Conservation (phyloP, 2,888 invertebrate species). For the Leptopterna dolabrata region DNA sequence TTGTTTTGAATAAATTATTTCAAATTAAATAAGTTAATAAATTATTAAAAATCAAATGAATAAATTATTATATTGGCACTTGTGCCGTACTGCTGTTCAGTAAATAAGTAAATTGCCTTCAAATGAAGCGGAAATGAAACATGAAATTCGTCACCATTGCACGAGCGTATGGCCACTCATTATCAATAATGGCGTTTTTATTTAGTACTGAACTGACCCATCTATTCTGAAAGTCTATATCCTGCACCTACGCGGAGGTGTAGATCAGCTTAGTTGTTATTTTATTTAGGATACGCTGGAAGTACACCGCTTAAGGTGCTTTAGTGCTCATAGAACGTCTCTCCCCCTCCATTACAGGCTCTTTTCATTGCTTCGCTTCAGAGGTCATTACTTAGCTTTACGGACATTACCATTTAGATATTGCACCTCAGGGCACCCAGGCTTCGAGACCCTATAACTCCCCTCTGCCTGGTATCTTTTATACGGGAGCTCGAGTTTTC, state of each 20-base stretch:
- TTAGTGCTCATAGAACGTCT: not conserved
- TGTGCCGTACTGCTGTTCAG: no score
- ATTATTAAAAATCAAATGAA: no score
- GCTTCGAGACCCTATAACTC: not conserved
- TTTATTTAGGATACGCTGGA: not conserved
- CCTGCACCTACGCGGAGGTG: not conserved
- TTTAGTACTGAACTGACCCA: not conserved
- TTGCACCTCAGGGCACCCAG: slow-evolving; percentile 34
- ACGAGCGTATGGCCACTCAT: no score
- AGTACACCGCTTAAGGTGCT: not conserved
- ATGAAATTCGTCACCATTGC: no score
- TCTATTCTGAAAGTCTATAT: not conserved
- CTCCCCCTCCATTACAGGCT: not conserved
- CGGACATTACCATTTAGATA: slow-evolving; percentile 40
- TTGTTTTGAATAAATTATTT: no score
- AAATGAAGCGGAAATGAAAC: no score
- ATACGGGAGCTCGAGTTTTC: not conserved
- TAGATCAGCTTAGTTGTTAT: not conserved
- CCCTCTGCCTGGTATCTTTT: not conserved
- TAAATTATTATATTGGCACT: no score
- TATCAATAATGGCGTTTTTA: no score
- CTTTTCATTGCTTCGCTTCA: slow-evolving; percentile 28
- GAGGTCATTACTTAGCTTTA: slow-evolving; percentile 44
- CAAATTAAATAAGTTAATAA: no score
- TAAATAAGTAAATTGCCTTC: no score